phyloP scores from a whole-genome alignment of 2,113 vertebrate species.

The Taxidea taxus region DNA sequence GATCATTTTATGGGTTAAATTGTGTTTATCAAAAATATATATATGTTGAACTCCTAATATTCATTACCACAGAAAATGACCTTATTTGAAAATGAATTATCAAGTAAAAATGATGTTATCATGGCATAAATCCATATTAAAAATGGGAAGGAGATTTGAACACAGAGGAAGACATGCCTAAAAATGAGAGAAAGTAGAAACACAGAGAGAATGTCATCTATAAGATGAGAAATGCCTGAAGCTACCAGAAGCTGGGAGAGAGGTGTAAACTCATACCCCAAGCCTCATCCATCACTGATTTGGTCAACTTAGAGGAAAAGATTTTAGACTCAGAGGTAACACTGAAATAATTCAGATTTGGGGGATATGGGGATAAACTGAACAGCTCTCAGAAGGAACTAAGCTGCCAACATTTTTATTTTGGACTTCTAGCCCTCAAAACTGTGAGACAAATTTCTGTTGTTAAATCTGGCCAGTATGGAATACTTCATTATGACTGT shows the following conservation, averaged over 20 bases:
- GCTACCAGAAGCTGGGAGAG: not conserved
- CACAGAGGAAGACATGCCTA: not conserved
- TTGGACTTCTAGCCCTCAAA: not conserved
- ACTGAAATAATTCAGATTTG: not conserved
- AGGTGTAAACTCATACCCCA: not conserved
- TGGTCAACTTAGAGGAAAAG: not conserved
- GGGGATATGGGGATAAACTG: not conserved
- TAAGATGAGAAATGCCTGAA: not conserved
- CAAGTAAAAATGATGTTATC: not conserved
- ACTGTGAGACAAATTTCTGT: not conserved
- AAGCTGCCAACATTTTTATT: not conserved
- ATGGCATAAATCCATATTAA: not conserved
- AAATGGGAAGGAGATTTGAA: not conserved
- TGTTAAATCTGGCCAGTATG: not conserved
- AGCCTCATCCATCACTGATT: not conserved
- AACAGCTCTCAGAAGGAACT: not conserved
- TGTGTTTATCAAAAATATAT: not conserved
- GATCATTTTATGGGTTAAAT: not conserved
- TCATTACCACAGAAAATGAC: not conserved
- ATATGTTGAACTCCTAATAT: not conserved
- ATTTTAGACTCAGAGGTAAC: not conserved
- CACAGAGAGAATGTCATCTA: not conserved
- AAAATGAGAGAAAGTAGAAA: not conserved
- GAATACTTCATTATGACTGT: not conserved
- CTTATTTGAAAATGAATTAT: not conserved